Conservation (phyloP, 1,140 invertebrate genomes). For the Leptopilina clavipes region DNA sequence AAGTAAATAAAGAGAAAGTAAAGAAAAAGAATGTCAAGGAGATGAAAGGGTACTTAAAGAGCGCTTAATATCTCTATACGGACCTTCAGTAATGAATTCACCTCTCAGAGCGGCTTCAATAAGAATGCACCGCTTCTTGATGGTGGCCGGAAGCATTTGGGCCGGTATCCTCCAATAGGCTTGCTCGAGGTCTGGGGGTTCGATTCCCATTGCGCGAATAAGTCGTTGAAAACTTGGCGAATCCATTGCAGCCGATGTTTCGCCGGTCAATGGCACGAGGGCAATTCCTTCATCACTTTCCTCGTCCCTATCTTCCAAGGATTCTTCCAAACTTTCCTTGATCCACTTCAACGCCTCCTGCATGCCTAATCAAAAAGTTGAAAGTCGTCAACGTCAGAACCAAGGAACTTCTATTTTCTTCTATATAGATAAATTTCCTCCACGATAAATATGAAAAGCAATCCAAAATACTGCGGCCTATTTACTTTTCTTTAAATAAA, state of each 20-base stretch:
- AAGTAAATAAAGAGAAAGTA: slow-evolving; percentile 19
- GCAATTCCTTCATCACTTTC: slow-evolving; percentile 77
- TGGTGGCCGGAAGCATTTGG: slow-evolving; percentile 71
- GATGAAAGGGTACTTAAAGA: slow-evolving; percentile 22
- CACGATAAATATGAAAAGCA: too few species aligned
- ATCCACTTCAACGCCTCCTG: slow-evolving; percentile 77
- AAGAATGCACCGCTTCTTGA: slow-evolving; percentile 70
- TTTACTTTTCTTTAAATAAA: too few species aligned
- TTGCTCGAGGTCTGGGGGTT: slow-evolving; percentile 79
- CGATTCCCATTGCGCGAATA: slow-evolving; percentile 77
- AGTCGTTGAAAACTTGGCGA: slow-evolving; percentile 76
- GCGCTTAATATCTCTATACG: slow-evolving; percentile 43
- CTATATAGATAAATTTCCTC: too few species aligned
- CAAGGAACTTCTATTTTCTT: too few species aligned
- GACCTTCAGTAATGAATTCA: slow-evolving; percentile 64
- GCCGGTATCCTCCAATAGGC: slow-evolving; percentile 79
- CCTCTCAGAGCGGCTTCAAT: slow-evolving; percentile 72
- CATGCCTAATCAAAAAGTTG: slow-evolving; percentile 65
- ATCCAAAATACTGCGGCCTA: too few species aligned
- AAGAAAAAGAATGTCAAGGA: slow-evolving; percentile 22
- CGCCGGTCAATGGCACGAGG: slow-evolving; percentile 79
- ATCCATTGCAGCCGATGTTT: slow-evolving; percentile 78
- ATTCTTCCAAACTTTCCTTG: slow-evolving; percentile 78
- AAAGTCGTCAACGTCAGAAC: slow-evolving; percentile 36
- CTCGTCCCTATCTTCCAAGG: slow-evolving; percentile 77